Evolutionary conservation across 2,113 vertebrate species (phyloP), one percentile per base, ranked within the genome.

Genomic region (Nycticebus coucang): DNA sequence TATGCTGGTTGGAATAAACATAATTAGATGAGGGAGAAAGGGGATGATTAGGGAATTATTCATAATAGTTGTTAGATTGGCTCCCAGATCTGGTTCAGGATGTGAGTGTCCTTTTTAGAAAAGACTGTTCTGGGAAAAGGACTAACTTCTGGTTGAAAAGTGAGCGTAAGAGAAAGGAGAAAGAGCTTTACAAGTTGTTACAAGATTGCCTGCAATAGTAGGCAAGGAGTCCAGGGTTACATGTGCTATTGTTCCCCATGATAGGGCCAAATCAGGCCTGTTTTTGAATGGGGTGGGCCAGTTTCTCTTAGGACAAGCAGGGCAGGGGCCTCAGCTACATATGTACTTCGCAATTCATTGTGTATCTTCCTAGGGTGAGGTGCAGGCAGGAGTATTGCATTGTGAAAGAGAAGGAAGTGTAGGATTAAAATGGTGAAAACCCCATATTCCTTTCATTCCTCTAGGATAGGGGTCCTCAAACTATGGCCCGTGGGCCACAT

Each of bases 31-130:
- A 74, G 77, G 33, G 96, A 98, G 98, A 95, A 97, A 97, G 95
- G 88, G 96, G 93, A 87, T 97, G 97, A 98, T 98, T 98, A 97
- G 97, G 97, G 97, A 98, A 98, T 97, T 96, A 94, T 96, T 71
- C 88, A 95, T 98, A 98, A 98, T 97, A 96, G 69, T 91, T 98
- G 88, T 97, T 97, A 97, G 78, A 97, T 98, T 97, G 96, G 53
- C 95, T 97, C 95, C 75, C 80, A 94, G 88, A 87, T 90, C 80
- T 15, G 21, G 89, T 93, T 91, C 88, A 92, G 75, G 86, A 0
- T 94, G 74, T 94, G 72, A 97, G 57, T 92, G 26, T 79, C 74
- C 85, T 30, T 95, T 91, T 95, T 5, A 0, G 91, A 97, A 66
- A 96, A 95, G 82, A 28, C 68, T 97, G 50, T 83, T 91, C 37